Percentiles rank a stretch among this genome's conserved stretches.
Evolutionary conservation across 2,113 vertebrate genomes (phyloP).

Genomic region (Xenopus laevis): DNA sequence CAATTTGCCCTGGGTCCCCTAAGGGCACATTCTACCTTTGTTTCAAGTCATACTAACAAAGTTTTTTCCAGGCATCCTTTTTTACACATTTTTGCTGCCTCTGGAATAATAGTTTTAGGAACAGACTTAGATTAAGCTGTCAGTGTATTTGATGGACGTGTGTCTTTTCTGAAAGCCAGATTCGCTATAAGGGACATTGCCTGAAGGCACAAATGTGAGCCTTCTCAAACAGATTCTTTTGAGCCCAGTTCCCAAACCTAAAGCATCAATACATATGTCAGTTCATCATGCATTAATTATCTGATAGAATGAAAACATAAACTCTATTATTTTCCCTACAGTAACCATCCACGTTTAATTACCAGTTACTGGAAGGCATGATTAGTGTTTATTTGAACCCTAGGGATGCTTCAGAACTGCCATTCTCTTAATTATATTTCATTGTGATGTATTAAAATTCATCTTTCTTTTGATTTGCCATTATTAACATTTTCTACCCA

Average conservation of each 20-base stretch:
- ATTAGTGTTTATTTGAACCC: not conserved
- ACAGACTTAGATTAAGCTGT: too few species aligned
- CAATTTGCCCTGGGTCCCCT: too few species aligned
- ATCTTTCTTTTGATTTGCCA: constrained; percentile 36
- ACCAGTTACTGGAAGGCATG: constrained; percentile 13
- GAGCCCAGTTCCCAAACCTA: not conserved
- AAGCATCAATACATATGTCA: not conserved
- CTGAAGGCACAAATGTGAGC: not conserved
- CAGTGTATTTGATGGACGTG: not conserved
- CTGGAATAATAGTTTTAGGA: too few species aligned
- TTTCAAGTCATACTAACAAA: too few species aligned
- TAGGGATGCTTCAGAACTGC: constrained; percentile 20
- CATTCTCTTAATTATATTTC: constrained; percentile 40
- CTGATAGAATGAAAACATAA: constrained; percentile 4
- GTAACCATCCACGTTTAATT: not conserved
- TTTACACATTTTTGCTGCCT: too few species aligned
- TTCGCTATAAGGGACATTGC: not conserved
- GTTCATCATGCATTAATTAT: not conserved
- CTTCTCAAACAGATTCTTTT: not conserved
- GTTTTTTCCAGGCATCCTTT: too few species aligned
- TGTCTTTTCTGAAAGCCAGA: not conserved
- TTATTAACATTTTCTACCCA: constrained; percentile 21
- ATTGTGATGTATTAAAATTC: constrained; percentile 24
- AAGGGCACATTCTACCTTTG: too few species aligned
- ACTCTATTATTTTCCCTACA: not conserved